These are phyloP conservation scores for Salvator merianae DNA, from an alignment of 2,113 vertebrate genomes.

Conservation along the genomic window DNA sequence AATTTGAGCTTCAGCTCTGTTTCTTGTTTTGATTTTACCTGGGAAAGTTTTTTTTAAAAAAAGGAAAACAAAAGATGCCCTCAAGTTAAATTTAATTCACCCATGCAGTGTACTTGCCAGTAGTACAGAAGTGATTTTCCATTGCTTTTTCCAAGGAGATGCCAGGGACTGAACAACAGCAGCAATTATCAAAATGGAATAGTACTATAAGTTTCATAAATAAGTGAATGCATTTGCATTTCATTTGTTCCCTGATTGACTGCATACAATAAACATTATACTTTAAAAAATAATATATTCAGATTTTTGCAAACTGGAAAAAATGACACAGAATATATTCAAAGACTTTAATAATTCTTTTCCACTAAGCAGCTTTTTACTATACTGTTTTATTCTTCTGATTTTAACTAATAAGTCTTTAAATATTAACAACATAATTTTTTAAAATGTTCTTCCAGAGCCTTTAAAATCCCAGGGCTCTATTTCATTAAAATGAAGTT, in stretches of 20 bases:
- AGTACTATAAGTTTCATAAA: neutral
- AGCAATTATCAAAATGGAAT: rapidly evolving
- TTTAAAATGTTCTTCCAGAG: neutral
- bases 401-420: too few species aligned
- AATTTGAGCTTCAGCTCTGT: conserved; percentile 86
- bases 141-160: too few species aligned
- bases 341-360: neutral
- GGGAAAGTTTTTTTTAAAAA: conserved; percentile 27
- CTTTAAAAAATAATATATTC: neutral
- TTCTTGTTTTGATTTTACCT: conserved; percentile 92
- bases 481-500: neutral
- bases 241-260: conserved; percentile 6
- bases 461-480: neutral
- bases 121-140: too few species aligned
- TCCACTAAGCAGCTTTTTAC: neutral
- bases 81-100: too few species aligned
- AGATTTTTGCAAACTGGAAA: neutral
- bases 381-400: neutral
- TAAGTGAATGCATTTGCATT: neutral
- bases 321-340: conserved; percentile 10
- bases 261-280: neutral
- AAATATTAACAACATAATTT: neutral
- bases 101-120: too few species aligned
- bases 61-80: too few species aligned
- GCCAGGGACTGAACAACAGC: neutral